phyloP scores from a whole-genome alignment of 2,797 vertebrate genomes.

The Enteromius paludinosus region DNA sequence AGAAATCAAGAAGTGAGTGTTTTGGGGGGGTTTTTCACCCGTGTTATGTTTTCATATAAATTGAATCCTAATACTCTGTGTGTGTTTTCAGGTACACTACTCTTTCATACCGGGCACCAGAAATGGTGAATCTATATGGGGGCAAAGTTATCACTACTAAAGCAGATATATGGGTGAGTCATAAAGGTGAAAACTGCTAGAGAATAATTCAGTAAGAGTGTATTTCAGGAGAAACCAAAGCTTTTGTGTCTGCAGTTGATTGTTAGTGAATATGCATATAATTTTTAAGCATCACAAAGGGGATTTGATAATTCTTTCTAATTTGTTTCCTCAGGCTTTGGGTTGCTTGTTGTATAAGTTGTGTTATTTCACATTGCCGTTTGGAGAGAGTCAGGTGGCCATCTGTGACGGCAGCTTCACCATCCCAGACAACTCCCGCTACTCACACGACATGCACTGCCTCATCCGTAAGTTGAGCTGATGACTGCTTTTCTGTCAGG shows the following conservation, averaged over 20 bases:
- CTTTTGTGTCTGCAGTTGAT: neutral
- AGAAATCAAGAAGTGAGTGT: constrained; percentile 95
- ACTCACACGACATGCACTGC: constrained; percentile 97
- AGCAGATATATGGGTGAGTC: constrained; percentile 95
- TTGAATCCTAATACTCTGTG: neutral
- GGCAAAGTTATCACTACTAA: constrained; percentile 95
- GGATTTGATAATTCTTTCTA: constrained; percentile 14
- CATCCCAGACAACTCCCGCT: constrained; percentile 94
- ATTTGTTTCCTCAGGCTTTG: constrained; percentile 82
- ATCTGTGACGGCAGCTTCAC: constrained; percentile 99
- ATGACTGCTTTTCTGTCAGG: neutral
- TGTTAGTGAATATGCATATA: neutral
- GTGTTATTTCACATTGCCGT: constrained; percentile 96
- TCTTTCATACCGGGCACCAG: constrained; percentile 94
- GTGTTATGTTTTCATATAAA: neutral
- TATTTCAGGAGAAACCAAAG: neutral
- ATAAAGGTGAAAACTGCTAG: neutral
- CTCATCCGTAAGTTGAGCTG: constrained; percentile 90
- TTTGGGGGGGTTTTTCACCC: neutral
- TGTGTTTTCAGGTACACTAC: constrained; percentile 89
- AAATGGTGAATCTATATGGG: constrained; percentile 98
- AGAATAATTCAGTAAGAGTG: neutral
- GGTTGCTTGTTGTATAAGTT: constrained; percentile 98
- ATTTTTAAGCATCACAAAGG: neutral
- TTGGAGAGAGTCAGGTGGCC: constrained; percentile 98